phyloP scores from a whole-genome alignment of 92 coral and sea anemone genomes.

The Porites cylindrica region DNA sequence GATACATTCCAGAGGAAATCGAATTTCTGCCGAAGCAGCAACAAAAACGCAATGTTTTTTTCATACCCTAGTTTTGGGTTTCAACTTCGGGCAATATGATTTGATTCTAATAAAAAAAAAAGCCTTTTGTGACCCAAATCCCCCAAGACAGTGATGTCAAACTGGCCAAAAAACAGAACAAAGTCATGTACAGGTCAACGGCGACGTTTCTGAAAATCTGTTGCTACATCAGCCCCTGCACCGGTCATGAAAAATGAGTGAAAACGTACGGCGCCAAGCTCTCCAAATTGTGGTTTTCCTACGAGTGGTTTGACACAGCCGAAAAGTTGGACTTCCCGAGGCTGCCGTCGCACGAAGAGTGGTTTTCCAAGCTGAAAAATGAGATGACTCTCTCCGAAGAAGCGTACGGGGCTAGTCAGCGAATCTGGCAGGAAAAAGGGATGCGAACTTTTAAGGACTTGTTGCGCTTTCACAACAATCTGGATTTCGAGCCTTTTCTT shows the following conservation, averaged over 20 bases:
- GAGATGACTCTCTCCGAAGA: background rate
- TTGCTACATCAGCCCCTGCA: no score
- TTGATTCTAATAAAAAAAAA: background rate
- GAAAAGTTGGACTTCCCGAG: no score
- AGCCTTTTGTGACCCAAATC: background rate
- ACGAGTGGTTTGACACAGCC: no score
- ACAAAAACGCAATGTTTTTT: background rate
- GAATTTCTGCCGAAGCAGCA: background rate
- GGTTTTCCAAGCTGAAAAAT: background rate
- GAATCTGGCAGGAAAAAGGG: background rate
- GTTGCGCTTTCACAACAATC: constrained; percentile 29
- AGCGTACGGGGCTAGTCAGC: background rate
- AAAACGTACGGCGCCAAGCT: background rate
- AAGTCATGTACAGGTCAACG: no score
- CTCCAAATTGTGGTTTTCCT: no score
- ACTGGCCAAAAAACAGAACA: no score
- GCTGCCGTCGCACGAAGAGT: background rate
- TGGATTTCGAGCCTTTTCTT: constrained; percentile 10
- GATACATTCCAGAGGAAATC: background rate
- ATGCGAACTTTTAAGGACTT: constrained; percentile 17
- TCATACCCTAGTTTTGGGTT: background rate
- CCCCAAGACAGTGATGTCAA: background rate
- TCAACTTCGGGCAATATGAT: background rate
- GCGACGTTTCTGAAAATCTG: no score
- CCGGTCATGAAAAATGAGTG: no score